A percentile compares a stretch with the other conserved stretches of the same genome.
Conservation (phyloP, 2,113 vertebrate genomes). For the Formicarius rufipectus region DNA sequence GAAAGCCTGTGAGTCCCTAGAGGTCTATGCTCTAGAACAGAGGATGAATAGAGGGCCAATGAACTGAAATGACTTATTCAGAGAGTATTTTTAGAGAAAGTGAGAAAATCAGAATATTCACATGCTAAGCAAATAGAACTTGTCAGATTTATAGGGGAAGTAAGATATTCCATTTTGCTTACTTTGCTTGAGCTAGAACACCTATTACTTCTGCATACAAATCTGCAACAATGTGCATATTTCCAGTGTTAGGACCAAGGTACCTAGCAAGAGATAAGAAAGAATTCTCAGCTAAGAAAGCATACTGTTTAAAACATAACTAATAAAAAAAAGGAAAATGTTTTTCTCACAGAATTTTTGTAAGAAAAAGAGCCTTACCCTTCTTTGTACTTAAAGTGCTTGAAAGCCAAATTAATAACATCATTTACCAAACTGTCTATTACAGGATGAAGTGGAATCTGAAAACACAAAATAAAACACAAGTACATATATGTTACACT, state of each 20-base stretch:
- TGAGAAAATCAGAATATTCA: background rate
- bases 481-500: background rate
- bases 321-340: background rate
- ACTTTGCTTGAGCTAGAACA: constrained; percentile 97
- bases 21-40: background rate
- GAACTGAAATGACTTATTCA: background rate
- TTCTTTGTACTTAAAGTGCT: constrained; percentile 99
- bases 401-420: constrained; percentile 96
- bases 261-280: constrained; percentile 79
- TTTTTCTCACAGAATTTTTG: background rate
- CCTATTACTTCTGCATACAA: constrained; percentile 97
- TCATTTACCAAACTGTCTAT: constrained; percentile 96
- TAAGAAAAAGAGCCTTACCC: constrained; percentile 80
- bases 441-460: constrained; percentile 97
- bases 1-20: background rate
- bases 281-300: constrained; percentile 14
- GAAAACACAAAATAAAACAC: constrained; percentile 47
- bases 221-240: constrained; percentile 99
- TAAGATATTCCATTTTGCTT: constrained; percentile 55
- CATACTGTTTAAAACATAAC: background rate
- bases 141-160: background rate
- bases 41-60: constrained; percentile 1
- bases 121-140: background rate
- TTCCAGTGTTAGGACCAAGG: constrained; percentile 96
- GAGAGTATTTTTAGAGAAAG: background rate